Evolutionary conservation across 1,140 invertebrate genomes (phyloP).

Genomic region (Bombus consobrinus): DNA sequence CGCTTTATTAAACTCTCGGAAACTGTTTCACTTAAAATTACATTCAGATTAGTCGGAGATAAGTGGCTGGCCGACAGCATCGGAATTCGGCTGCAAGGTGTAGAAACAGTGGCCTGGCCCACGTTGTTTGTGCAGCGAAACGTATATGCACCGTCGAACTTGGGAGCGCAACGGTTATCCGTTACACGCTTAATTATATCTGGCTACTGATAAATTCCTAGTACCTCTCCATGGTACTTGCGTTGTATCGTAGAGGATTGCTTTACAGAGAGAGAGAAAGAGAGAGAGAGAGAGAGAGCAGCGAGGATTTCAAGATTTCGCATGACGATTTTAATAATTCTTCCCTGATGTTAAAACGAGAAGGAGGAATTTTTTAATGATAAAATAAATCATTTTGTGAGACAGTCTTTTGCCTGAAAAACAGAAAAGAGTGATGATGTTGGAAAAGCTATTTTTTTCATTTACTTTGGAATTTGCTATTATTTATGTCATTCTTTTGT

Average conservation of each 20-base stretch:
- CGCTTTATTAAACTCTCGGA: conserved; percentile 66
- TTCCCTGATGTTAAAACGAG: no score
- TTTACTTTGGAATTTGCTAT: no score
- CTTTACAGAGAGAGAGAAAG: neutral
- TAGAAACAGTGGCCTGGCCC: neutral
- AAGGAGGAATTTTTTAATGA: no score
- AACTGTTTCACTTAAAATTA: conserved; percentile 70
- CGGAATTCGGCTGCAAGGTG: conserved; percentile 13
- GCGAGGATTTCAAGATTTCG: neutral
- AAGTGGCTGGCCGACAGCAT: conserved; percentile 21
- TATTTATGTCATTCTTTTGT: no score
- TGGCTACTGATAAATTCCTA: neutral
- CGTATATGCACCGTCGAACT: conserved; percentile 24
- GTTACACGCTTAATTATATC: conserved; percentile 39
- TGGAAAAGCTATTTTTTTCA: no score
- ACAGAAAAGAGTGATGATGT: no score
- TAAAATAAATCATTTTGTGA: no score
- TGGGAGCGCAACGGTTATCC: conserved; percentile 23
- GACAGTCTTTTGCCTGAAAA: no score
- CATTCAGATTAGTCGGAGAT: conserved; percentile 50
- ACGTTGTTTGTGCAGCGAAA: neutral
- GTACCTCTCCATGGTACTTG: neutral
- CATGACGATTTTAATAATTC: neutral
- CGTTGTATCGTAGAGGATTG: neutral
- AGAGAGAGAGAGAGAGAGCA: neutral